phyloP scores from a whole-genome alignment of 1,140 invertebrate genomes.

The Aphaenogaster rudis region DNA sequence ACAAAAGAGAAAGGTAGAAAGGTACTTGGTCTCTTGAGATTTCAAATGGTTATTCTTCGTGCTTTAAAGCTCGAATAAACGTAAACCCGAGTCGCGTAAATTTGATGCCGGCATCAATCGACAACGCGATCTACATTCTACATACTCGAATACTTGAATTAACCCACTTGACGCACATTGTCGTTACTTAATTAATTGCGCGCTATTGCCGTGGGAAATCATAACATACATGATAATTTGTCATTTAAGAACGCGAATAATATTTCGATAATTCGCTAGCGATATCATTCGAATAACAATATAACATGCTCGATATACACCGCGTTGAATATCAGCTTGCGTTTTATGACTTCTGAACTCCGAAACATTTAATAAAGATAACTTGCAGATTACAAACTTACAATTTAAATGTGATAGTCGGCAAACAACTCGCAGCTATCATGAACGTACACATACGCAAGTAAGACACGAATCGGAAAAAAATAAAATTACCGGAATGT shows the following conservation, averaged over 20 bases:
- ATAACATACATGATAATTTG: background rate
- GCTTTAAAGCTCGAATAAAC: background rate
- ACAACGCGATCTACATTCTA: background rate
- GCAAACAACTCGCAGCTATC: background rate
- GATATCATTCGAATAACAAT: background rate
- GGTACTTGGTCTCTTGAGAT: background rate
- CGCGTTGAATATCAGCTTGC: background rate
- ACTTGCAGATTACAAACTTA: background rate
- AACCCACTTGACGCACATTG: constrained; percentile 19
- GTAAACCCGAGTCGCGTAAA: background rate
- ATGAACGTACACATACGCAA: background rate
- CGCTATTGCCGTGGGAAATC: constrained; percentile 5
- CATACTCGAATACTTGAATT: background rate
- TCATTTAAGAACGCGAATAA: background rate
- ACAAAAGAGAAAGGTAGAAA: background rate
- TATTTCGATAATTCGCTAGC: background rate
- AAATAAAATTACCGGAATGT: background rate
- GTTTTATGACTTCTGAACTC: constrained; percentile 11
- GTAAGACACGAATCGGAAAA: background rate
- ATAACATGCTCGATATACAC: background rate
- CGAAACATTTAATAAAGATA: constrained; percentile 4
- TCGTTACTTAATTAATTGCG: constrained; percentile 23
- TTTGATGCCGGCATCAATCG: background rate
- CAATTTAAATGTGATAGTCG: background rate
- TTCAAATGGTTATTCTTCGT: background rate